phyloP scores from a whole-genome alignment of 2,797 vertebrate species.

The Nasua narica region DNA sequence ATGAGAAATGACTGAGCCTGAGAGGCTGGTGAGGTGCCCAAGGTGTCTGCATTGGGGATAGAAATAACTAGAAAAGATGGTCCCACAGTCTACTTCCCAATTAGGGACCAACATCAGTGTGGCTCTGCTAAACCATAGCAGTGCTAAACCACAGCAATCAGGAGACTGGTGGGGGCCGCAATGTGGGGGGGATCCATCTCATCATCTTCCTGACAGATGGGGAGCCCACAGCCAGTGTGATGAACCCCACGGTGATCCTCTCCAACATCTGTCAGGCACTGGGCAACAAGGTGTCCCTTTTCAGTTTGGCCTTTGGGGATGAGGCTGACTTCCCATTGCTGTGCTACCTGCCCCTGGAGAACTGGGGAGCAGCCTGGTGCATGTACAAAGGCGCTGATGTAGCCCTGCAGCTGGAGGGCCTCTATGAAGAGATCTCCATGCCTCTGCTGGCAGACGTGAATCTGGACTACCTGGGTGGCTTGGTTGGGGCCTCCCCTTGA shows the following conservation, averaged over 20 bases:
- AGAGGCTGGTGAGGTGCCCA: not conserved
- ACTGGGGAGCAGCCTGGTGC: slow-evolving; percentile 85
- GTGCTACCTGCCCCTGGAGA: slow-evolving; percentile 87
- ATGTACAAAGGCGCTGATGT: slow-evolving; percentile 90
- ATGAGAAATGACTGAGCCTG: not conserved
- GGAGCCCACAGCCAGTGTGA: slow-evolving; percentile 89
- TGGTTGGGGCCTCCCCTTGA: slow-evolving; percentile 11
- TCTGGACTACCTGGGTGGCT: slow-evolving; percentile 84
- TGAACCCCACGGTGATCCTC: slow-evolving; percentile 84
- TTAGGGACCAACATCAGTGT: slow-evolving; percentile 92
- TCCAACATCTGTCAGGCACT: slow-evolving; percentile 85
- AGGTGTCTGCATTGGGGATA: not conserved
- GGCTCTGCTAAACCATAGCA: slow-evolving; percentile 84
- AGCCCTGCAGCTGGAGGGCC: slow-evolving; percentile 87
- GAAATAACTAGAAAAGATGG: slow-evolving; percentile 23
- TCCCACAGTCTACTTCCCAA: slow-evolving; percentile 42
- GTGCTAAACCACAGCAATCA: slow-evolving; percentile 82
- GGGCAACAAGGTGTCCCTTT: slow-evolving; percentile 84
- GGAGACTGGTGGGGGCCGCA: slow-evolving; percentile 48
- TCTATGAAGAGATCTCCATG: slow-evolving; percentile 90
- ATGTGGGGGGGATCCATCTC: slow-evolving; percentile 83
- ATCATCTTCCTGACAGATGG: slow-evolving; percentile 91
- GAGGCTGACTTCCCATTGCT: slow-evolving; percentile 90
- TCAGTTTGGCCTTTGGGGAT: slow-evolving; percentile 90
- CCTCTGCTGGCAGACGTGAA: slow-evolving; percentile 89